Conservation (phyloP, 2,113 vertebrate genomes). For the Syrrhaptes paradoxus region DNA sequence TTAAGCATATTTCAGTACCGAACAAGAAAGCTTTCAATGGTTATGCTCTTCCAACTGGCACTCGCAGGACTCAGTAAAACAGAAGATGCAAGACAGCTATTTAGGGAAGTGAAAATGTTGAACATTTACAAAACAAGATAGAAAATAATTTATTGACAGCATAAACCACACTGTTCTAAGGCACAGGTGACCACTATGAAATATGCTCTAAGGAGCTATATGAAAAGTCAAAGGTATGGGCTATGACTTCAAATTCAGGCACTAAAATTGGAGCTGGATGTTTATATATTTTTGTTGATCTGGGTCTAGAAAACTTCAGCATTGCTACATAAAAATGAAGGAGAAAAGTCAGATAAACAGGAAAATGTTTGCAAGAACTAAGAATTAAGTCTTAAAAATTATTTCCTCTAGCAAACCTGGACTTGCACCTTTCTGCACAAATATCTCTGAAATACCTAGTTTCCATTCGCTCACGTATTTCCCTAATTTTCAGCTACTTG, state of each 20-base stretch:
- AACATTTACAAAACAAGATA: not conserved
- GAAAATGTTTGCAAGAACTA: not conserved
- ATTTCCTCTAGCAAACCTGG: not conserved
- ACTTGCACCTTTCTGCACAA: not conserved
- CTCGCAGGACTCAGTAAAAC: not conserved
- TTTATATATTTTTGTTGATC: not conserved
- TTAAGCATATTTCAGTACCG: not conserved
- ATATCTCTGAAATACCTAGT: not conserved
- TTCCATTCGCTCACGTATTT: not conserved
- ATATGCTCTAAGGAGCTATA: not conserved
- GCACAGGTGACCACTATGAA: not conserved
- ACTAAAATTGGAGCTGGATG: not conserved
- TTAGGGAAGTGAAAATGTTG: not conserved
- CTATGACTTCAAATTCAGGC: not conserved
- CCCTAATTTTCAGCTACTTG: not conserved
- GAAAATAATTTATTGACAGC: not conserved
- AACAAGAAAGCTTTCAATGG: not conserved
- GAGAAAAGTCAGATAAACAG: not conserved
- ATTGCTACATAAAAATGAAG: not conserved
- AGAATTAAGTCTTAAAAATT: not conserved
- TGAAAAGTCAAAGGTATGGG: not conserved
- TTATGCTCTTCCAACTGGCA: not conserved
- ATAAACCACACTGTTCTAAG: not conserved
- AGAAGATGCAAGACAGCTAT: not conserved
- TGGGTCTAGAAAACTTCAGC: not conserved